Evolutionary conservation across 2,113 vertebrate genomes (phyloP), one percentile per base, ranked within the genome.

Genomic region (Anser brachyrhynchus): DNA sequence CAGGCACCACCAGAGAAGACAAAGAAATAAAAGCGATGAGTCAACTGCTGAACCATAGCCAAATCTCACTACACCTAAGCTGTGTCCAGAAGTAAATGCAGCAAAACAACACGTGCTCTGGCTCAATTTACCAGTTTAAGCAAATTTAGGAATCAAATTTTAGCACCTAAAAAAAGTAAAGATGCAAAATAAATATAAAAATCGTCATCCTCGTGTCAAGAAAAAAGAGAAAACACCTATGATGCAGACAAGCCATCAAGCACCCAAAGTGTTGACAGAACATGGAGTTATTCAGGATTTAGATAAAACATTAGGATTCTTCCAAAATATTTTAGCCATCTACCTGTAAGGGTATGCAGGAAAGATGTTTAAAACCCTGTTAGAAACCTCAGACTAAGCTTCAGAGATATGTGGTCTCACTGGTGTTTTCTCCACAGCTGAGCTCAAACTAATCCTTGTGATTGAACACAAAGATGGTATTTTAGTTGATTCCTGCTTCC

Each of bases 21-120:
- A 66, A 28, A 69, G 75, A 92, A 92, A 87, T 8, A 57, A 90
- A 57, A 90, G 65, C 13, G 46, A 70, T 92, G 91, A 92, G 55
- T 71, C 92, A 87, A 44, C 16, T 3, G 7, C 20, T 2, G 79
- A 90, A 43, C 7, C 7, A 6, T 1, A 71, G 83, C 43, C 84
- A 85, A 49, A 46, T 52, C 22, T 66, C 69, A 9, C 44, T 10
- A 11, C 39, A 11, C 39, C n/a, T 10, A 13, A 39, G 7, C 20
- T 3, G 23, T 0, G 0, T 67, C 76, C 62, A 23, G 10, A n/a
- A 67, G 51, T 28, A 83, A 58, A 22, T 2, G 4, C 33, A 13
- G 2, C 20, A 31, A 3, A 51, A 35, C 77, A 79, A 12, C 2
- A 23, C 20, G 13, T 1, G 3, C 4, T n/a, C 28, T 67, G 65